A percentile compares a stretch with the other conserved stretches of the same genome.
phyloP scores from a whole-genome alignment of 2,888 invertebrate species.

The Bembecia ichneumoniformis region DNA sequence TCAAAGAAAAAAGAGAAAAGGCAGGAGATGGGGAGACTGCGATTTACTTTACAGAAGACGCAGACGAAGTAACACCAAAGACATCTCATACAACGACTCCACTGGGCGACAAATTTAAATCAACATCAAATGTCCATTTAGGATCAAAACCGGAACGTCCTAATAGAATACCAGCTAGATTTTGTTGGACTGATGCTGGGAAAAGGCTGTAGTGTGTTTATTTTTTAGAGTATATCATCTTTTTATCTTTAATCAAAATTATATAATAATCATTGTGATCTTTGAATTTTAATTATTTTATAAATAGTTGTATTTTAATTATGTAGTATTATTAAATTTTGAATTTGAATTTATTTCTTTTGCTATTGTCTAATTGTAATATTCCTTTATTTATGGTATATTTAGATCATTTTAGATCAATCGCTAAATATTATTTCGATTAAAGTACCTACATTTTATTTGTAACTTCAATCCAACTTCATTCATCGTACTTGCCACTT shows the following conservation, averaged over 20 bases:
- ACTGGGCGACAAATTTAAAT: not conserved
- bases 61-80: not conserved
- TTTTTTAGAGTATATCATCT: not conserved
- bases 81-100: not conserved
- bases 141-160: constrained; percentile 7
- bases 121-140: not conserved
- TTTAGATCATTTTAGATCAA: too few species aligned
- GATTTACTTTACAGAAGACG: constrained; percentile 7
- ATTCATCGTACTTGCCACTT: too few species aligned
- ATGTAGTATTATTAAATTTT: not conserved
- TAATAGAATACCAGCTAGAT: constrained; percentile 40
- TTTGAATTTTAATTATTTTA: not conserved
- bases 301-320: not conserved
- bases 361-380: too few species aligned
- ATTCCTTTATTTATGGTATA: too few species aligned
- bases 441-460: too few species aligned
- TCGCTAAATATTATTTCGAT: too few species aligned
- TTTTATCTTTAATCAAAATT: not conserved
- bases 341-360: not conserved
- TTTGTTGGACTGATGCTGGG: constrained; percentile 55
- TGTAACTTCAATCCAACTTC: too few species aligned
- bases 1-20: constrained; percentile 8
- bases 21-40: constrained; percentile 32
- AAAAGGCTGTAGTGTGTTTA: constrained; percentile 3
- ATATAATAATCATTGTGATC: not conserved